Conservation (phyloP, 2,113 vertebrate genomes). For the Campylomormyrus numenius region DNA sequence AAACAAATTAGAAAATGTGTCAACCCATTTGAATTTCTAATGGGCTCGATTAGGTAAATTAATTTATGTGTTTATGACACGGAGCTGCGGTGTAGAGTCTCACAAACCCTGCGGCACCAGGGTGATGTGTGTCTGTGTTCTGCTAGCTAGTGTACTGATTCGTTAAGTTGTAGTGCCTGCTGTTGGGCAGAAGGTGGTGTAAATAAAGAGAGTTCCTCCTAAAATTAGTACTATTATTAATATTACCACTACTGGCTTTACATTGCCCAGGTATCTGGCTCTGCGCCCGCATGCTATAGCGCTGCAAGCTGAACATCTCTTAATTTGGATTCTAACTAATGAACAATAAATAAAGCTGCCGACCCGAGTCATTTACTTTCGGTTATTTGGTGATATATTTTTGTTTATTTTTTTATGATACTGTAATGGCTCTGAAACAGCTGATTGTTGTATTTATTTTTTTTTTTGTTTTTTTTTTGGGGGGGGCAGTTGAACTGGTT, state of each 20-base stretch:
- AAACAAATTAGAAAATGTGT: conserved; percentile 7
- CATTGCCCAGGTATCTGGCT: neutral
- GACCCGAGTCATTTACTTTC: neutral
- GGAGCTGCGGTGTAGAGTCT: neutral
- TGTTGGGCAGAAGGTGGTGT: neutral
- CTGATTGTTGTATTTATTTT: neutral
- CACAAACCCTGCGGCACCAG: neutral
- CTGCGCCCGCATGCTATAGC: neutral
- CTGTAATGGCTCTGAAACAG: neutral
- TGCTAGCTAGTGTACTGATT: neutral
- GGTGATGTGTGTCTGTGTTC: neutral
- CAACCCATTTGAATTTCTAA: neutral
- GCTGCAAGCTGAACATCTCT: neutral
- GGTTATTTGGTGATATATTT: neutral
- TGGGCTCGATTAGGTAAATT: neutral
- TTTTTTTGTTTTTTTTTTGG: no score
- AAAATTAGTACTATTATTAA: neutral
- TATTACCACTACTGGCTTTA: neutral
- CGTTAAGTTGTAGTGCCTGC: neutral
- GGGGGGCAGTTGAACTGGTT: neutral
- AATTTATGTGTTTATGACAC: conserved; percentile 2
- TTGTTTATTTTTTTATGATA: neutral
- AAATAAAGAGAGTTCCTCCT: neutral
- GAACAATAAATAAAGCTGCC: neutral
- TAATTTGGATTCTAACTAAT: neutral